Evolutionary conservation across 2,113 vertebrate genomes (phyloP).

Genomic region (Saimiri boliviensis): DNA sequence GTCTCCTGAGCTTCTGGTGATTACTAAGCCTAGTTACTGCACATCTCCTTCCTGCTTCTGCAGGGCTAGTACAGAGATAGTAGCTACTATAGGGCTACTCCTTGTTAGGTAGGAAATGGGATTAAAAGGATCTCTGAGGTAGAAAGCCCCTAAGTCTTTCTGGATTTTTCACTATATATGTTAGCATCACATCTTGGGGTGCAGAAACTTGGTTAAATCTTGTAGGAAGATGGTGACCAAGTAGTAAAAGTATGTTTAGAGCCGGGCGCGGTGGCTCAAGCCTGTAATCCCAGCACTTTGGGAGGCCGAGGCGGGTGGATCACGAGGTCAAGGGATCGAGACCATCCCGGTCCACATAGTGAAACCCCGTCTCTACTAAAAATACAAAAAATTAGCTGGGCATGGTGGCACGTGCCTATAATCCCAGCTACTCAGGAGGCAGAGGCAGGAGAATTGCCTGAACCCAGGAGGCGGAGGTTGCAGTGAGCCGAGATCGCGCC

Average conservation of each 20-base stretch:
- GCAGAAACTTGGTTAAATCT: constrained; percentile 62
- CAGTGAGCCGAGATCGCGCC: no score
- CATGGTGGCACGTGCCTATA: no score
- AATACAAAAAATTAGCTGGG: no score
- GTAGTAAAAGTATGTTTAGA: constrained; percentile 60
- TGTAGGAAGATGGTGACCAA: constrained; percentile 71
- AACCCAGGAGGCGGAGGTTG: no score
- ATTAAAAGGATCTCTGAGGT: constrained; percentile 37
- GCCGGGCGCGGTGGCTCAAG: no score
- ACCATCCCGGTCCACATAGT: no score
- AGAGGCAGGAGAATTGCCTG: no score
- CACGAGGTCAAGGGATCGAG: no score
- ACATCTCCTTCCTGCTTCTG: neutral
- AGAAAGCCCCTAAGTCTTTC: neutral
- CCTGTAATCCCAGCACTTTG: no score
- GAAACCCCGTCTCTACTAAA: no score
- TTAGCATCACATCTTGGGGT: constrained; percentile 46
- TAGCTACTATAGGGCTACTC: neutral
- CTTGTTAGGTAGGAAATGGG: constrained; percentile 18
- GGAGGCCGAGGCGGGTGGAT: no score
- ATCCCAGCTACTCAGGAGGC: no score
- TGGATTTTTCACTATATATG: neutral
- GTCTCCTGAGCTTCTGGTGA: constrained; percentile 38
- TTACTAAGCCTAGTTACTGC: constrained; percentile 13
- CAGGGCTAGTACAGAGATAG: neutral